These are phyloP conservation scores for Campodea augens DNA, from an alignment of 1,140 invertebrate species.

Conservation along the genomic window DNA sequence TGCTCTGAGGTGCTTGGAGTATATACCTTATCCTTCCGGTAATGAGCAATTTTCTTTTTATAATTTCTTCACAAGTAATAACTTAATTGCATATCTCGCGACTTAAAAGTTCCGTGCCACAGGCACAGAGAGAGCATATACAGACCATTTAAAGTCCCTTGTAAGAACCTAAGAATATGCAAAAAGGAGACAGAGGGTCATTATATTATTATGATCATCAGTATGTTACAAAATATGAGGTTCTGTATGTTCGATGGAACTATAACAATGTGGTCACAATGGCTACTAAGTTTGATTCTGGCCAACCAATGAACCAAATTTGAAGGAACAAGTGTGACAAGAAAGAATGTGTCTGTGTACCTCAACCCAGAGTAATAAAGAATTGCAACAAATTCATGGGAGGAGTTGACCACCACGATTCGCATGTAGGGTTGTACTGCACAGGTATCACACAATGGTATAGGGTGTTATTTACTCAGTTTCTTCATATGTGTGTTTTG, in stretches of 20 bases:
- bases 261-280: slow-evolving; percentile 24
- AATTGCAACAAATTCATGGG: slow-evolving; percentile 30
- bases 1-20: slow-evolving; percentile 13
- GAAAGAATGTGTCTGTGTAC: slow-evolving; percentile 20
- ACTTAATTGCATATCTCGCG: slow-evolving; percentile 10
- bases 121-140: slow-evolving; percentile 13
- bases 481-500: slow-evolving; percentile 22
- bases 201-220: slow-evolving; percentile 7
- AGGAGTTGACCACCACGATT: slow-evolving; percentile 19
- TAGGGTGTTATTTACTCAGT: slow-evolving; percentile 24
- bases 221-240: slow-evolving; percentile 10
- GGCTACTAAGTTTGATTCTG: slow-evolving; percentile 22
- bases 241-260: slow-evolving; percentile 13
- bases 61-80: slow-evolving; percentile 15
- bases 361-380: slow-evolving; percentile 24
- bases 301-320: slow-evolving; percentile 18
- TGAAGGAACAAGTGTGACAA: slow-evolving; percentile 20
- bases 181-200: slow-evolving; percentile 10
- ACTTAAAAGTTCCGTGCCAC: slow-evolving; percentile 11
- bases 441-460: slow-evolving; percentile 27
- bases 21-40: slow-evolving; percentile 11
- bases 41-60: slow-evolving; percentile 15
- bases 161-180: slow-evolving; percentile 12
- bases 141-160: slow-evolving; percentile 10
- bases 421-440: slow-evolving; percentile 16